These are phyloP conservation scores for Helostoma temminkii DNA, from an alignment of 2,797 vertebrate genomes.

Conservation along the genomic window DNA sequence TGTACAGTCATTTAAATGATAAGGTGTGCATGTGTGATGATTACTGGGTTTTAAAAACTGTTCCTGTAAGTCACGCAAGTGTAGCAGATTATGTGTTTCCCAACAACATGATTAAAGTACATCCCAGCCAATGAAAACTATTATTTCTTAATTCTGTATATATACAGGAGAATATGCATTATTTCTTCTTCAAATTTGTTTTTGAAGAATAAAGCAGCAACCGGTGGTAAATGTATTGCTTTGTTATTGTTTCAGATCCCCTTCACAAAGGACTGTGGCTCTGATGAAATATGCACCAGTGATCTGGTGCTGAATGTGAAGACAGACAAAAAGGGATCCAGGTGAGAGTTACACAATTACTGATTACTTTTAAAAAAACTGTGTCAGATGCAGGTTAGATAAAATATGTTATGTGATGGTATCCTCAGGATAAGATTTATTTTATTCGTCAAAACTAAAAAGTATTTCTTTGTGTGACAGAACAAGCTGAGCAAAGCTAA, in stretches of 20 bases:
- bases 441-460: not conserved
- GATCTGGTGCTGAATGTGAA: constrained; percentile 88
- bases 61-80: constrained; percentile 35
- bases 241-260: constrained; percentile 83
- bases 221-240: not conserved
- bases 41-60: constrained; percentile 29
- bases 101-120: constrained; percentile 12
- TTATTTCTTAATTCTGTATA: not conserved
- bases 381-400: not conserved
- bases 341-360: constrained; percentile 76
- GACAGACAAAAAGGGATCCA: constrained; percentile 63
- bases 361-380: not conserved
- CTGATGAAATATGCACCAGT: constrained; percentile 89
- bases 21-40: constrained; percentile 37
- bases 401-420: not conserved
- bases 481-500: constrained; percentile 5
- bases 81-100: not conserved
- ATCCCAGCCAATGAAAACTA: not conserved
- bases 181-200: not conserved
- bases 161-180: not conserved
- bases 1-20: constrained; percentile 53
- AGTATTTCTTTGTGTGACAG: not conserved
- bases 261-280: constrained; percentile 92
- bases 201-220: not conserved
- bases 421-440: not conserved